A percentile compares a stretch with the other conserved stretches of the same genome.
phyloP scores from a whole-genome alignment of 2,797 vertebrate species.

The Cyprinella venusta region DNA sequence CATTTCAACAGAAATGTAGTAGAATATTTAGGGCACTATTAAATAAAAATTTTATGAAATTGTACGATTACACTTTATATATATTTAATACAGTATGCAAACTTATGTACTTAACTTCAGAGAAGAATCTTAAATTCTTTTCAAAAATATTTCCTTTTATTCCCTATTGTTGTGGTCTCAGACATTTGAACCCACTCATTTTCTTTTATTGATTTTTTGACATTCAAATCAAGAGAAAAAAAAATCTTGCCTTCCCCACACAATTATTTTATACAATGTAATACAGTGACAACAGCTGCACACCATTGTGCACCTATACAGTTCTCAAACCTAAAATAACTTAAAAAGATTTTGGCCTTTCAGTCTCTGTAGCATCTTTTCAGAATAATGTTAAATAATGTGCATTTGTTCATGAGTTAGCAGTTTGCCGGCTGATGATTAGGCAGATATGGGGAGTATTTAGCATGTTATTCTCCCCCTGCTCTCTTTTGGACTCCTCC shows the following conservation, averaged over 20 bases:
- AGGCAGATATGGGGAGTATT: conserved; percentile 61
- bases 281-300: not conserved
- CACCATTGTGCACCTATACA: not conserved
- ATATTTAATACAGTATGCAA: not conserved
- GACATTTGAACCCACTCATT: not conserved
- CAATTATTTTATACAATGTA: conserved; percentile 4
- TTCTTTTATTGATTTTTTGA: not conserved
- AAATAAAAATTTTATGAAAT: not conserved
- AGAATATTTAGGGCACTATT: not conserved
- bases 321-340: not conserved
- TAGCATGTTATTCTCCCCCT: conserved; percentile 62
- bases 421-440: conserved; percentile 41
- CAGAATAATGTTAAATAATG: conserved; percentile 10
- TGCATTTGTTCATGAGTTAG: conserved; percentile 33
- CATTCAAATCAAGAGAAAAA: not conserved
- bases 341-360: not conserved
- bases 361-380: conserved; percentile 14
- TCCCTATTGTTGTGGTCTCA: not conserved
- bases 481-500: conserved; percentile 73
- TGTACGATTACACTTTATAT: not conserved
- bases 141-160: not conserved
- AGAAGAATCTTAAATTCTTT: not conserved
- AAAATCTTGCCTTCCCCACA: not conserved
- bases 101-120: not conserved
- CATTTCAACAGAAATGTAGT: not conserved